A percentile compares a stretch with the other conserved stretches of the same genome.
Evolutionary conservation across 2,113 vertebrate genomes (phyloP).

Genomic region (Girardinichthys multiradiatus): DNA sequence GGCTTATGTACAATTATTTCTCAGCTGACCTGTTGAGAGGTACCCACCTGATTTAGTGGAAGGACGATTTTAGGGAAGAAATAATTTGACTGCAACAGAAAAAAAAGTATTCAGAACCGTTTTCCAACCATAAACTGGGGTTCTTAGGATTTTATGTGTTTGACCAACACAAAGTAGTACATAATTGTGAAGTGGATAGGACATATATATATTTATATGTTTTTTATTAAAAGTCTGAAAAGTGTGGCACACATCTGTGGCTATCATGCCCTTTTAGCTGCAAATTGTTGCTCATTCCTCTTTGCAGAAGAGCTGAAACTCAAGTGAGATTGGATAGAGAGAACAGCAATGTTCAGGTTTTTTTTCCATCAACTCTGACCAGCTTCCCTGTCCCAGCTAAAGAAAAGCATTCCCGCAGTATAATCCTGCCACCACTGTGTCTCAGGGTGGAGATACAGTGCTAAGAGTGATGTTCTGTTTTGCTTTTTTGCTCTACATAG

Average conservation of each 20-base stretch:
- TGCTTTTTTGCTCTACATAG: no score
- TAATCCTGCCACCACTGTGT: neutral
- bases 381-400: neutral
- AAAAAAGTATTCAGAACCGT: neutral
- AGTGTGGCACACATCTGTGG: no score
- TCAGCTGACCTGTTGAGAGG: no score
- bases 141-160: neutral
- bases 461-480: neutral
- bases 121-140: neutral
- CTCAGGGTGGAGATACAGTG: neutral
- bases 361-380: no score
- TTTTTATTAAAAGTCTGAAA: no score
- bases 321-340: no score
- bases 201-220: no score
- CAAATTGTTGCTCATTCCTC: neutral
- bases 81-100: neutral
- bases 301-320: neutral
- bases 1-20: no score
- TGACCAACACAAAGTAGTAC: neutral
- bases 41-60: neutral
- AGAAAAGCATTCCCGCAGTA: neutral
- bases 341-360: no score
- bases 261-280: neutral
- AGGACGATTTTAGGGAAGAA: neutral
- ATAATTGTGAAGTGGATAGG: neutral